Evolutionary conservation across 2,797 vertebrate species (phyloP).

Genomic region (Etheostoma nigrum): DNA sequence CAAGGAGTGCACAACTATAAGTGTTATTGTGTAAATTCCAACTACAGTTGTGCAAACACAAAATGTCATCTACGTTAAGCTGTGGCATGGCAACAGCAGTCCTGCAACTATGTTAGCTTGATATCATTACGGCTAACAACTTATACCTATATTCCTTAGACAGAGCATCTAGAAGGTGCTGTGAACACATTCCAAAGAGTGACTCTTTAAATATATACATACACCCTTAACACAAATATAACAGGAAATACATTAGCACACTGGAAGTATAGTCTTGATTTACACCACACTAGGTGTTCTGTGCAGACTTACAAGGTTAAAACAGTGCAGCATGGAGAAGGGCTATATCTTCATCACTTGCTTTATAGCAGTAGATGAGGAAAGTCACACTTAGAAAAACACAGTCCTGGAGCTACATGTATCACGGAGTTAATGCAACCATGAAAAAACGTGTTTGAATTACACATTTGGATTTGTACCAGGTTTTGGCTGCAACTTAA

Average conservation of each 20-base stretch:
- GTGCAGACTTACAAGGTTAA: conserved; percentile 22
- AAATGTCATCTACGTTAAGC: not conserved
- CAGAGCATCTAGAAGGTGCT: conserved; percentile 13
- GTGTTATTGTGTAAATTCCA: conserved; percentile 11
- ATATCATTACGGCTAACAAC: not conserved
- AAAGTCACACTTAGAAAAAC: conserved; percentile 39
- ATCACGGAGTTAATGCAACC: conserved; percentile 31
- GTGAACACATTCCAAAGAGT: conserved; percentile 9
- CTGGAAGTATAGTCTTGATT: conserved; percentile 31
- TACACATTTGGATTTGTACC: conserved; percentile 48
- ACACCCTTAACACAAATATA: conserved; percentile 30
- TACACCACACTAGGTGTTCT: conserved; percentile 19
- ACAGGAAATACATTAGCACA: conserved; percentile 35
- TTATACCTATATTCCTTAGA: not conserved
- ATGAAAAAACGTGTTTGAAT: conserved; percentile 48
- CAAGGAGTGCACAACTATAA: not conserved
- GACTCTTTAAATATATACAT: conserved; percentile 27
- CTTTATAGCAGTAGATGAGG: conserved; percentile 32
- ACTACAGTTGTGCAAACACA: not conserved
- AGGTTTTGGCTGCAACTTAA: conserved; percentile 52
- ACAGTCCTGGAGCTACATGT: conserved; percentile 24
- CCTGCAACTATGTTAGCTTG: not conserved
- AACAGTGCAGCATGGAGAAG: conserved; percentile 35
- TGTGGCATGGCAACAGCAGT: not conserved
- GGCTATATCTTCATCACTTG: conserved; percentile 33